A percentile compares a stretch with the other conserved stretches of the same genome.
Conservation (phyloP, 2,113 vertebrate genomes). For the Ageneiosus marmoratus region DNA sequence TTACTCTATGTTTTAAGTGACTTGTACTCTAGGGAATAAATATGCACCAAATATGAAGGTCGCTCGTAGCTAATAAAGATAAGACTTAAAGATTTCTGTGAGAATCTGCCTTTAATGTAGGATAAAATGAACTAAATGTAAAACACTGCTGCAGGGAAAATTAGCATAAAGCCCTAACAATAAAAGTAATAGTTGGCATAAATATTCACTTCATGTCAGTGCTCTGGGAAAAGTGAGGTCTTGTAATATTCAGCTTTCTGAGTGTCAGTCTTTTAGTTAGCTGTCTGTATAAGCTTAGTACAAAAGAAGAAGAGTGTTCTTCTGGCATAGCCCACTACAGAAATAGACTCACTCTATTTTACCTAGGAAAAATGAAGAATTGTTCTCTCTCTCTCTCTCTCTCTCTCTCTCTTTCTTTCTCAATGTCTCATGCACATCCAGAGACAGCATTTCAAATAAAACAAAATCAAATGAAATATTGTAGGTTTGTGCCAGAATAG, state of each 20-base stretch:
- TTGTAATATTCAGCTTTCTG: conserved; percentile 13
- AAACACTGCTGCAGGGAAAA: conserved; percentile 30
- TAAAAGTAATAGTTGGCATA: conserved; percentile 33
- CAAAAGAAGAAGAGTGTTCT: neutral
- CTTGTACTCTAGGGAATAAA: conserved; percentile 12
- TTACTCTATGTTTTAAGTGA: neutral
- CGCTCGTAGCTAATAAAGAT: neutral
- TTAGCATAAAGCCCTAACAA: conserved; percentile 7
- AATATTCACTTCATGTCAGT: conserved; percentile 20
- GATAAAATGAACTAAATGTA: neutral
- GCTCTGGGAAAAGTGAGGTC: neutral
- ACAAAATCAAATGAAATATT: conserved; percentile 3
- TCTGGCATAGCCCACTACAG: conserved; percentile 6
- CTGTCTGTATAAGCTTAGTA: conserved; percentile 1
- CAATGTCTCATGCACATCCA: neutral
- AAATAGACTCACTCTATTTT: conserved; percentile 11
- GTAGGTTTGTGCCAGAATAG: neutral
- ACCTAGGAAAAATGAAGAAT: conserved; percentile 1
- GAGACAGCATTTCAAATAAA: conserved; percentile 3
- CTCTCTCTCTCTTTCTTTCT: neutral
- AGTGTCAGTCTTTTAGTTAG: conserved; percentile 11
- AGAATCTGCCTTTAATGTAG: neutral
- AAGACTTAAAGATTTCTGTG: neutral
- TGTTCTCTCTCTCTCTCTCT: neutral
- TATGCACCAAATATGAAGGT: neutral